Conservation (phyloP, 37 sponge, comb jelly and placozoan genomes). For the Beroe forskalii region DNA sequence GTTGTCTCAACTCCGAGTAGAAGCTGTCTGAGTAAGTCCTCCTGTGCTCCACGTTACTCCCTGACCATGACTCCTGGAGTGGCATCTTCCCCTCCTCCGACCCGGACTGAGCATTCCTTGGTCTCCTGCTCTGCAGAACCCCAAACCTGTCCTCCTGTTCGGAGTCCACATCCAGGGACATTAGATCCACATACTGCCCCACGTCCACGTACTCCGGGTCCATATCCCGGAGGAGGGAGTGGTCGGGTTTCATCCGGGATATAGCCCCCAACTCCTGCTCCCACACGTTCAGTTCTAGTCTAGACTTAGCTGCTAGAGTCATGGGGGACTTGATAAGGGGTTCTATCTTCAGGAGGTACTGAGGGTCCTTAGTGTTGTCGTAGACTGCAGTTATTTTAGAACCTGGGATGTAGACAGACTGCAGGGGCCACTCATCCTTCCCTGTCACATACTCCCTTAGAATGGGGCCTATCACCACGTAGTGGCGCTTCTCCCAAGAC, state of each 20-base stretch:
- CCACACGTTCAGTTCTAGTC: constrained; percentile 42
- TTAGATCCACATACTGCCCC: not conserved
- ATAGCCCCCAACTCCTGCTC: constrained; percentile 50
- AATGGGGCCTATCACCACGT: constrained; percentile 42
- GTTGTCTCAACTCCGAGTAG: not conserved
- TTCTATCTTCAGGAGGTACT: constrained; percentile 15
- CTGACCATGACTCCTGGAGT: not conserved
- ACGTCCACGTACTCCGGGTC: constrained; percentile 56
- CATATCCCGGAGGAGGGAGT: constrained; percentile 30
- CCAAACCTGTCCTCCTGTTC: not conserved
- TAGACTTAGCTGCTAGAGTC: constrained; percentile 31
- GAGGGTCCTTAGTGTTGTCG: not conserved
- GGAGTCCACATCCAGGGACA: not conserved
- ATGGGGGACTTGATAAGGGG: constrained; percentile 18
- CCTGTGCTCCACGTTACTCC: not conserved
- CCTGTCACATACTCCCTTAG: constrained; percentile 46
- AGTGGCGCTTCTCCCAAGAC: constrained; percentile 13
- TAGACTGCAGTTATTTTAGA: constrained; percentile 1
- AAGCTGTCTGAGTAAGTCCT: constrained; percentile 24
- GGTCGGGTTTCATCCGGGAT: constrained; percentile 1
- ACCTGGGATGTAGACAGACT: constrained; percentile 36
- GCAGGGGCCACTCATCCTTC: constrained; percentile 49
- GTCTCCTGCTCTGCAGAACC: not conserved
- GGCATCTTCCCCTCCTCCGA: not conserved
- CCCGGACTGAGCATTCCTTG: not conserved